Percentiles rank a stretch among this genome's conserved stretches.
phyloP scores from a whole-genome alignment of 2,113 vertebrate species.

The Corvus moneduloides region DNA sequence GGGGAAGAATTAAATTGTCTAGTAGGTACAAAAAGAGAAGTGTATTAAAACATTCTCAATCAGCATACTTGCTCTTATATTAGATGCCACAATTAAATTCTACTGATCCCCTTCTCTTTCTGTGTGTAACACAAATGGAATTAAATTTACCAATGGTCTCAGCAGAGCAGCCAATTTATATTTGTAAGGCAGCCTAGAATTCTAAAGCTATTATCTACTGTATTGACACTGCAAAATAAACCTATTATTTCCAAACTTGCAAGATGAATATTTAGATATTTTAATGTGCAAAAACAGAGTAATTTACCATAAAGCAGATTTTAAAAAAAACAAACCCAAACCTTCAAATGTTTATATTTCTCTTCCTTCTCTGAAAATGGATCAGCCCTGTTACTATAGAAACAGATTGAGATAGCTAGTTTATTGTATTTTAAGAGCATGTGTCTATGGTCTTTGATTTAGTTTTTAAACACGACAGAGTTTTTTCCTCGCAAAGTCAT shows the following conservation, averaged over 20 bases:
- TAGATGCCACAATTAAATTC: slow-evolving; percentile 18
- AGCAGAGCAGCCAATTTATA: neutral
- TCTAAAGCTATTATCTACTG: neutral
- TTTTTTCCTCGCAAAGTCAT: neutral
- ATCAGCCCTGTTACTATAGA: slow-evolving; percentile 8
- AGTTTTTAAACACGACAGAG: neutral
- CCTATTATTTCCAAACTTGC: neutral
- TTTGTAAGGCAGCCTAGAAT: neutral
- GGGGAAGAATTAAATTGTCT: neutral
- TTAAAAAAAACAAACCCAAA: neutral
- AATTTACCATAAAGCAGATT: neutral
- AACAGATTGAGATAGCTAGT: slow-evolving; percentile 10
- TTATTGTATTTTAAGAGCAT: neutral
- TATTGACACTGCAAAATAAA: neutral
- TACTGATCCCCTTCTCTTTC: neutral
- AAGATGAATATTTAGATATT: neutral
- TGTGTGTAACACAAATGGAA: neutral
- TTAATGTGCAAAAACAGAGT: neutral
- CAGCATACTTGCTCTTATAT: neutral
- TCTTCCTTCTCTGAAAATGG: slow-evolving; percentile 35
- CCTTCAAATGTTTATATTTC: slow-evolving; percentile 15
- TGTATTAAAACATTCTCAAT: neutral
- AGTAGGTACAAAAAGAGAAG: neutral
- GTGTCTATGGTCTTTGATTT: slow-evolving; percentile 5
- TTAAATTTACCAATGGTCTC: slow-evolving; percentile 15